A percentile compares a stretch with the other conserved stretches of the same genome.
Conservation (phyloP, 2,888 invertebrate genomes). For the Lasioglossum villosulum region DNA sequence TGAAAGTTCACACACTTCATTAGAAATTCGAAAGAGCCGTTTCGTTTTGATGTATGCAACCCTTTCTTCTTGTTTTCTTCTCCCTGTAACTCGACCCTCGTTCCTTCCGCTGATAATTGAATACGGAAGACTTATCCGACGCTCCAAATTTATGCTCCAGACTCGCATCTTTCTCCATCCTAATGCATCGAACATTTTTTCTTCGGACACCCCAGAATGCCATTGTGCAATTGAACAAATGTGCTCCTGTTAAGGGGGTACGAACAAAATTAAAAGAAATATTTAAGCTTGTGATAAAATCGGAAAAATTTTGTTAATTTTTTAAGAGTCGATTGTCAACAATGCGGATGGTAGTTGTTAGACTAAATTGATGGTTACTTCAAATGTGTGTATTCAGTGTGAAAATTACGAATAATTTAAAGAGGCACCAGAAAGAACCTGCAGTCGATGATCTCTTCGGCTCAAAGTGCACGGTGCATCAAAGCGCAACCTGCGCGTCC, state of each 20-base stretch:
- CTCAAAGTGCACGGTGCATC: conserved; percentile 38
- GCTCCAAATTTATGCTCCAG: conserved; percentile 40
- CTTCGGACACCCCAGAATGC: too few species aligned
- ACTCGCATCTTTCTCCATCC: not conserved
- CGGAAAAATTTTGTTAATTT: not conserved
- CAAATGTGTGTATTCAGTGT: too few species aligned
- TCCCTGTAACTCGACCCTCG: conserved; percentile 40
- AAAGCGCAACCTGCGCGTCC: conserved; percentile 79
- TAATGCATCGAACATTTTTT: not conserved
- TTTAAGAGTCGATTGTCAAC: not conserved
- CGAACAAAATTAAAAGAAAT: not conserved
- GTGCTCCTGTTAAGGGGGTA: not conserved
- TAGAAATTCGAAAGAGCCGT: conserved; percentile 79
- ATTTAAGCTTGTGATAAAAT: not conserved
- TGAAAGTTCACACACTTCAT: conserved; percentile 83
- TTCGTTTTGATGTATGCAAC: conserved; percentile 56
- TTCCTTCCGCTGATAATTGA: conserved; percentile 46
- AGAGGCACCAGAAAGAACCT: conserved; percentile 17
- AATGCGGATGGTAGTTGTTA: not conserved
- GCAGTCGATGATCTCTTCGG: conserved; percentile 39
- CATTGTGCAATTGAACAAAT: not conserved
- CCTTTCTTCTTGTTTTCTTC: conserved; percentile 55
- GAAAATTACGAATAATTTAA: not conserved
- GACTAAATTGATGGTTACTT: too few species aligned
- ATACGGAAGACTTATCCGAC: conserved; percentile 31